Percentiles rank a stretch among this genome's conserved stretches.
phyloP scores from a whole-genome alignment of 1,140 invertebrate species.

The Lepidurus apus region DNA sequence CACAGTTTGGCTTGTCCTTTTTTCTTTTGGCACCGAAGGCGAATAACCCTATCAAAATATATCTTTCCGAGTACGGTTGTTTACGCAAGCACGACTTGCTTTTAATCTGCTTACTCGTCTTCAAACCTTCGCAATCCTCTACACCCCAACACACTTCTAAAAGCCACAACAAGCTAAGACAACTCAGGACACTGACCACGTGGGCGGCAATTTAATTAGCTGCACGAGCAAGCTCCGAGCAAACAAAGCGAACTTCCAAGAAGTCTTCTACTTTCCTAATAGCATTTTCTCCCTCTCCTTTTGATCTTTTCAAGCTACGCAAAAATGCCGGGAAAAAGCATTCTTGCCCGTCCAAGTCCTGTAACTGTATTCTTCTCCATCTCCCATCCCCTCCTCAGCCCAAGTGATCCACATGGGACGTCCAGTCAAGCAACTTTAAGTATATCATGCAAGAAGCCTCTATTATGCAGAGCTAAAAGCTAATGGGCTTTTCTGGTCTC shows the following conservation, averaged over 20 bases:
- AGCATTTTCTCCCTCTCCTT: neutral
- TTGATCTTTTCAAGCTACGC: constrained; percentile 5
- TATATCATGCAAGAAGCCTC: constrained; percentile 22
- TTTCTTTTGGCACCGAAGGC: too few species aligned
- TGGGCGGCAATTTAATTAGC: constrained; percentile 15
- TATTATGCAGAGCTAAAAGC: constrained; percentile 3
- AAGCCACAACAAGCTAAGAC: constrained; percentile 11
- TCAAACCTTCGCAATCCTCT: neutral
- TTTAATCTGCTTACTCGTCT: neutral
- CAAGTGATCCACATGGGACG: neutral
- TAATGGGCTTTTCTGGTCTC: constrained; percentile 4
- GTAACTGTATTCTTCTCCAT: neutral
- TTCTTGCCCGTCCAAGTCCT: neutral
- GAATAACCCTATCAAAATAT: neutral
- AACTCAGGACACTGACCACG: neutral
- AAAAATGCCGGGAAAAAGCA: neutral
- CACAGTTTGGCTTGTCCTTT: too few species aligned
- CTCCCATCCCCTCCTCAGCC: neutral
- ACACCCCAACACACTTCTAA: neutral
- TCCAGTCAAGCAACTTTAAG: neutral
- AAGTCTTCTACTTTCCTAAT: constrained; percentile 6
- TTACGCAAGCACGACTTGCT: neutral
- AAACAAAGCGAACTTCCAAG: neutral
- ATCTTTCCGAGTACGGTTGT: neutral
- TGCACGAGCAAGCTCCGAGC: neutral